These are phyloP conservation scores for Parotocinclus haroldoi DNA, from an alignment of 2,797 vertebrate genomes.

Conservation along the genomic window DNA sequence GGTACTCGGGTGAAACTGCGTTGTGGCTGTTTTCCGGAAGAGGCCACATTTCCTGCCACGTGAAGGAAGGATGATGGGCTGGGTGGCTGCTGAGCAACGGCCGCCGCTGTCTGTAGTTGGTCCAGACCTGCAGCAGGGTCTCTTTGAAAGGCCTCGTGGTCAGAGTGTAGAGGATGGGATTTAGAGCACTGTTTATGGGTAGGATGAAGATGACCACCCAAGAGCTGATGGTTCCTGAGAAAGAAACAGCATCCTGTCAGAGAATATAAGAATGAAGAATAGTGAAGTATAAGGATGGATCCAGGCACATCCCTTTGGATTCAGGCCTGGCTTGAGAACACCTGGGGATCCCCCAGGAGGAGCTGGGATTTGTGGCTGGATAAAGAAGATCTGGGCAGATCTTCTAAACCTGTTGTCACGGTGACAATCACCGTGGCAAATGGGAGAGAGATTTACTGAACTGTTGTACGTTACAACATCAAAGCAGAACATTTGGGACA, in stretches of 20 bases:
- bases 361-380: too few species aligned
- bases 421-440: too few species aligned
- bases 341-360: too few species aligned
- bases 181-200: conserved; percentile 95
- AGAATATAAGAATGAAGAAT: too few species aligned
- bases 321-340: too few species aligned
- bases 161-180: conserved; percentile 95
- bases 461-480: too few species aligned
- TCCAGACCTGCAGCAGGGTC: conserved; percentile 89
- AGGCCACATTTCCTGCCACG: conserved; percentile 93
- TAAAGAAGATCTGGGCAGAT: too few species aligned
- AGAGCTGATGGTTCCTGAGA: conserved; percentile 88
- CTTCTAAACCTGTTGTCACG: too few species aligned
- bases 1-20: conserved; percentile 60
- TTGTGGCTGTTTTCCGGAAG: conserved; percentile 72
- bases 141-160: conserved; percentile 96
- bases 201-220: conserved; percentile 98
- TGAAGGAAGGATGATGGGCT: conserved; percentile 77
- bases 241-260: background rate
- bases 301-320: too few species aligned
- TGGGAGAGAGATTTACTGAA: too few species aligned
- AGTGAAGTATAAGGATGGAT: too few species aligned
- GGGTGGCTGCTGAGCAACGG: conserved; percentile 71
- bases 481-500: too few species aligned
- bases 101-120: conserved; percentile 83